Base-by-base conservation (phyloP, 2,797 vertebrate genomes). In the Hipposideros larvatus region DNA sequence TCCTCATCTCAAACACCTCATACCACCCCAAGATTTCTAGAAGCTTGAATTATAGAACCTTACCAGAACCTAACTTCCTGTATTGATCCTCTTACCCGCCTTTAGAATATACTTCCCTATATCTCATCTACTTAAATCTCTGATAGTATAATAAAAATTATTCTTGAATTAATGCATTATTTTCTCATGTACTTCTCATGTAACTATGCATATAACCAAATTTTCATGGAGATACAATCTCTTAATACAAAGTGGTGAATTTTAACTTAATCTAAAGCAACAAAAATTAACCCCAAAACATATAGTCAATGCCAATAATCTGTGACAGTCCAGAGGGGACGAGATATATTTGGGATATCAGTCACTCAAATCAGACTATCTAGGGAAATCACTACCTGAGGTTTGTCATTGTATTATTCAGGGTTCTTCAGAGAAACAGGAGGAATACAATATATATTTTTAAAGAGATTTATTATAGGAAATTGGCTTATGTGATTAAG, bases 131-230 rank as follows among this genome's bases (percentile, higher is more conserved):
- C 21, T 92, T 22, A 90, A 78, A 86, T 26, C 6, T 61, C 66
- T 84, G 37, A 68, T 48, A 61, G 24, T n/a, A 34, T 9, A 66
- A 57, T 41, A 53, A 78, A 74, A 78, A 70, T 55, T 85, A 68
- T 91, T 68, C 34, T 90, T 78, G 22, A 93, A 87, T 79, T 73
- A 90, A 57, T 92, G 7, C 48, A 63, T 57, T 90, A 55, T 75
- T 57, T 91, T 84, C 7, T 74, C n/a, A 73, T 46, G 7, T 63
- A 57, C 34, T 68, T 83, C 21, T 77, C 46, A 65, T 7, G 1
- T 48, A 90, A 87, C 66, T 53, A 37, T 66, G 11, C 4, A 91
- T 43, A 82, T 84, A 66, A 75, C 11, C 26, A 75, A 87, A 84
- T 22, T 82, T 80, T 85, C 14, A 46, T 51, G 53, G 14, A 77